These are phyloP conservation scores for Diploscapter pachys DNA, from an alignment of 1,140 invertebrate genomes.

Conservation along the genomic window DNA sequence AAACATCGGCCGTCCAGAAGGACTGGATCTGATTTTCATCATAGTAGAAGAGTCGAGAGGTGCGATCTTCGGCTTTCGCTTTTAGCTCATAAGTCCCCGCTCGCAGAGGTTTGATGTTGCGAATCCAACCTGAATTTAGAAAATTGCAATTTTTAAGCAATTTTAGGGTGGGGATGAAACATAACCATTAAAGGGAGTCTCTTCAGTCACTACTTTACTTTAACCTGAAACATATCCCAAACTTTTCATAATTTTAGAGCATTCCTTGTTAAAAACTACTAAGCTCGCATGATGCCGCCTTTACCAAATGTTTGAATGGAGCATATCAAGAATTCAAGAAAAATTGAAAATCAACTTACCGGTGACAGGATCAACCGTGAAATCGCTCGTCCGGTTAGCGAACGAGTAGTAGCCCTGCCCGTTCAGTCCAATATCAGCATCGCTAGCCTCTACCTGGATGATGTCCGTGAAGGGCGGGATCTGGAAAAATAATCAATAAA, in stretches of 20 bases:
- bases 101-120: constrained; percentile 64
- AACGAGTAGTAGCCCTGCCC: constrained; percentile 76
- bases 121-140: constrained; percentile 70
- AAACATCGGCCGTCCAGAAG: constrained; percentile 21
- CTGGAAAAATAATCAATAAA: constrained; percentile 6
- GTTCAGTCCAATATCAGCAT: constrained; percentile 76
- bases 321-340: too few species aligned
- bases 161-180: too few species aligned
- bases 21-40: constrained; percentile 27
- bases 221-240: too few species aligned
- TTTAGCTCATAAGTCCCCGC: constrained; percentile 72
- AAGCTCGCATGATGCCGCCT: too few species aligned
- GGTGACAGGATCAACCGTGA: constrained; percentile 71
- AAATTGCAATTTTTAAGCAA: too few species aligned
- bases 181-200: too few species aligned
- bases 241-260: too few species aligned
- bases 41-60: constrained; percentile 41
- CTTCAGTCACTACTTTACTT: too few species aligned
- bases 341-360: too few species aligned
- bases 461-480: constrained; percentile 29
- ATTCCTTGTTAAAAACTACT: too few species aligned
- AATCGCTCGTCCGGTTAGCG: constrained; percentile 76
- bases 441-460: constrained; percentile 74
- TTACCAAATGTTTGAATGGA: too few species aligned
- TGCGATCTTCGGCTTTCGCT: constrained; percentile 75